Percentiles rank a stretch among this genome's conserved stretches.
phyloP scores from a whole-genome alignment of 2,888 invertebrate species.

The Steinernema hermaphroditum region DNA sequence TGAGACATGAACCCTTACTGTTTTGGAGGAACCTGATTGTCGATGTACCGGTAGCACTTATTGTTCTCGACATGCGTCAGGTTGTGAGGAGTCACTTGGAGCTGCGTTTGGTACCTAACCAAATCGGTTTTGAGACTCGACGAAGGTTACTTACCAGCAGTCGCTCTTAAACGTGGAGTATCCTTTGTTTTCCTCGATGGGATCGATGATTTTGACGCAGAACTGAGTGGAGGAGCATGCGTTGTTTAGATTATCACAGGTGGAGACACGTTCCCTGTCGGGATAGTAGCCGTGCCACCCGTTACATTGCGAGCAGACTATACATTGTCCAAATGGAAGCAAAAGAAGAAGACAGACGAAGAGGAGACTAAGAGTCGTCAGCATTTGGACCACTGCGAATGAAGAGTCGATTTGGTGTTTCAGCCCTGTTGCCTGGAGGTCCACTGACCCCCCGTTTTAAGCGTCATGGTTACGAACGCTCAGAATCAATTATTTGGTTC shows the following conservation, averaged over 20 bases:
- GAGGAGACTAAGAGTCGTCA: neutral
- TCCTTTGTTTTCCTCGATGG: slow-evolving; percentile 32
- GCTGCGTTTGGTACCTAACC: neutral
- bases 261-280: slow-evolving; percentile 19
- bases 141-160: slow-evolving; percentile 37
- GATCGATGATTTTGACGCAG: slow-evolving; percentile 40
- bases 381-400: neutral
- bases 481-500: too few relatives aligned
- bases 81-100: slow-evolving; percentile 22
- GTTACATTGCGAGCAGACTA: slow-evolving; percentile 37
- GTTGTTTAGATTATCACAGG: slow-evolving; percentile 40
- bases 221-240: slow-evolving; percentile 36
- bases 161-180: slow-evolving; percentile 40
- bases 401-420: neutral
- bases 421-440: slow-evolving; percentile 10
- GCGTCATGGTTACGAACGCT: slow-evolving; percentile 6
- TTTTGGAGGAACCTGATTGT: slow-evolving; percentile 38
- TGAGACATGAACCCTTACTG: slow-evolving; percentile 4
- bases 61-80: slow-evolving; percentile 34
- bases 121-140: neutral
- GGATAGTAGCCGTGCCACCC: slow-evolving; percentile 40
- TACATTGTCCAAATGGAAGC: neutral
- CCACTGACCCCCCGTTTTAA: neutral
- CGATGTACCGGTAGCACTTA: slow-evolving; percentile 37
- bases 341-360: neutral